Percentiles rank a stretch among this genome's conserved stretches.
Conservation (phyloP, 2,888 invertebrate species). For the Leptinotarsa haldemani region DNA sequence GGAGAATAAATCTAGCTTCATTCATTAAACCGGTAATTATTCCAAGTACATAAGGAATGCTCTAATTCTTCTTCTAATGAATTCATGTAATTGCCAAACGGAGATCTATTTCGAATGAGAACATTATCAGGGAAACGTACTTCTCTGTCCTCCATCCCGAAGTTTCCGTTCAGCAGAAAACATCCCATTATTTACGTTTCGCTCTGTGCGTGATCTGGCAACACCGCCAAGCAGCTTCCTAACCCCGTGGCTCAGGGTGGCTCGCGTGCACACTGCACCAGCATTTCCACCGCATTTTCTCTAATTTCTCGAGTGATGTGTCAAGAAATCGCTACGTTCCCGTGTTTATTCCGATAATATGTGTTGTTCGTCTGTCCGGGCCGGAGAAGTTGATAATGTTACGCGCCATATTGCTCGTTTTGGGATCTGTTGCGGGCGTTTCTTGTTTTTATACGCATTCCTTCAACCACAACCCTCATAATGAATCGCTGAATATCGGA, state of each 20-base stretch:
- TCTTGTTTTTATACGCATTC: slow-evolving; percentile 53
- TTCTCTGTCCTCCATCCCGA: neutral
- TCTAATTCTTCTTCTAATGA: neutral
- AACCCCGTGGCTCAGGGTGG: slow-evolving; percentile 32
- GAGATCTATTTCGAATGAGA: neutral
- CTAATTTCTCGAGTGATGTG: slow-evolving; percentile 30
- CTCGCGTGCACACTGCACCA: slow-evolving; percentile 31
- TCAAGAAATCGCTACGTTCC: slow-evolving; percentile 27
- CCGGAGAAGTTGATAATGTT: slow-evolving; percentile 37
- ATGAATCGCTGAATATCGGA: slow-evolving; percentile 68
- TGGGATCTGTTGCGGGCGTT: slow-evolving; percentile 46
- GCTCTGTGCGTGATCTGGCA: slow-evolving; percentile 23
- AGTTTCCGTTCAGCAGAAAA: slow-evolving; percentile 1
- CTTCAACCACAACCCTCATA: slow-evolving; percentile 41
- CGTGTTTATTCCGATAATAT: slow-evolving; percentile 31
- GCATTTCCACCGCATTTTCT: slow-evolving; percentile 33
- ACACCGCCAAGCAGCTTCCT: slow-evolving; percentile 30
- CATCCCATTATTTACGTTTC: slow-evolving; percentile 14
- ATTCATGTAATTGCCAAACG: neutral
- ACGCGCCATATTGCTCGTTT: slow-evolving; percentile 52
- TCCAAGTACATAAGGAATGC: neutral
- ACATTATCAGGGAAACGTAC: neutral
- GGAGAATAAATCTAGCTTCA: neutral
- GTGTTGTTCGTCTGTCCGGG: slow-evolving; percentile 26
- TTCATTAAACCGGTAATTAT: neutral